Percentiles rank a stretch among this genome's conserved stretches.
Conservation (phyloP, 1,140 invertebrate species). For the Carcinoscorpius rotundicauda region DNA sequence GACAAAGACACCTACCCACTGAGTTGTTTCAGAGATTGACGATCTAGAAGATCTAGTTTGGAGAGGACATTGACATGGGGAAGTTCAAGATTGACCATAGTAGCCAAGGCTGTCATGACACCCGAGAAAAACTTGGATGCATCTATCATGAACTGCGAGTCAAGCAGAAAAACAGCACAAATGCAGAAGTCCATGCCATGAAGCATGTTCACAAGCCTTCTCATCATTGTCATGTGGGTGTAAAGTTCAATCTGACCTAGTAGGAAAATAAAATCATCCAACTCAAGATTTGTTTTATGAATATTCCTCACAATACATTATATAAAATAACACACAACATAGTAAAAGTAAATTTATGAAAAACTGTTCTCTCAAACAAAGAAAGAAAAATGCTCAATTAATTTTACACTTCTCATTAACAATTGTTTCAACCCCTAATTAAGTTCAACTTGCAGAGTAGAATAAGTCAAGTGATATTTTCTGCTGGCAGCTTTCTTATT, state of each 20-base stretch:
- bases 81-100: conserved; percentile 92
- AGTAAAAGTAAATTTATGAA: too few relatives aligned
- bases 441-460: too few relatives aligned
- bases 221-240: conserved; percentile 85
- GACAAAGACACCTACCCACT: neutral
- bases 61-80: conserved; percentile 88
- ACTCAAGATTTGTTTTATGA: too few relatives aligned
- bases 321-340: too few relatives aligned
- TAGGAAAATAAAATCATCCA: conserved; percentile 11
- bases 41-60: conserved; percentile 89
- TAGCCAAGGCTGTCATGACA: conserved; percentile 83
- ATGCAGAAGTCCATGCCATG: conserved; percentile 46
- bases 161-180: conserved; percentile 84
- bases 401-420: too few relatives aligned
- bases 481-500: too few relatives aligned
- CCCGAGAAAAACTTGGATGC: conserved; percentile 89
- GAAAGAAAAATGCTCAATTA: too few relatives aligned
- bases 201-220: conserved; percentile 64
- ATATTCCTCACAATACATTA: too few relatives aligned
- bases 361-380: too few relatives aligned
- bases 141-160: conserved; percentile 96
- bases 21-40: conserved; percentile 32
- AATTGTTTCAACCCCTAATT: too few relatives aligned
- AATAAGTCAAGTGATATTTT: too few relatives aligned
- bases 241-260: conserved; percentile 92